Percentiles rank a stretch among this genome's conserved stretches.
Evolutionary conservation across 2,888 invertebrate species (phyloP).

Genomic region (Spodoptera picta): DNA sequence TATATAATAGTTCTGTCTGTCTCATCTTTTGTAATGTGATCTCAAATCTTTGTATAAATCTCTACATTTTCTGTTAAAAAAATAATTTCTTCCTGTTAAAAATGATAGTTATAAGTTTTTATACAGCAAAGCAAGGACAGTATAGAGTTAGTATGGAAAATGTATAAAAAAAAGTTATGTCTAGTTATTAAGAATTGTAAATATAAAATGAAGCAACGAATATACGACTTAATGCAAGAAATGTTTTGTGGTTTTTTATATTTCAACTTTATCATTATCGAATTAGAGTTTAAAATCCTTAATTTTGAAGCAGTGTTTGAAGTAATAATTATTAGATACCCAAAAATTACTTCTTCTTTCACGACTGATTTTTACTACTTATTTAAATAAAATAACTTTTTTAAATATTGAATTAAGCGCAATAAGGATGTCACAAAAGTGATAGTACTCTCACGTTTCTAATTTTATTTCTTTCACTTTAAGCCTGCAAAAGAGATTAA

Average conservation of each 20-base stretch:
- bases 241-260: conserved; percentile 2
- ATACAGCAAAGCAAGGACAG: conserved; percentile 79
- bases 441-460: no score
- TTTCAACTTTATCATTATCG: neutral
- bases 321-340: no score
- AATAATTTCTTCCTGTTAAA: conserved; percentile 57
- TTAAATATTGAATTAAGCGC: no score
- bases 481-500: no score
- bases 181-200: conserved; percentile 79
- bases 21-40: conserved; percentile 60
- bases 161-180: conserved; percentile 74
- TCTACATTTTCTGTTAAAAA: conserved; percentile 58
- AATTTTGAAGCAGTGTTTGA: no score
- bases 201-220: conserved; percentile 78
- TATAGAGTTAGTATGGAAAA: conserved; percentile 76
- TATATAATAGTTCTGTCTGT: conserved; percentile 55
- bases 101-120: conserved; percentile 64
- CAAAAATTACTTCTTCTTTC: no score
- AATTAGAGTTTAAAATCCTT: no score
- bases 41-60: conserved; percentile 68
- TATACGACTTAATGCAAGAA: conserved; percentile 75
- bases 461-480: no score
- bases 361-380: no score
- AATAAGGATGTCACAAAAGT: no score
- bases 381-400: no score